Percentiles rank a stretch among this genome's conserved stretches.
Evolutionary conservation across 1,140 invertebrate species (phyloP).

Genomic region (Heliothis virescens): DNA sequence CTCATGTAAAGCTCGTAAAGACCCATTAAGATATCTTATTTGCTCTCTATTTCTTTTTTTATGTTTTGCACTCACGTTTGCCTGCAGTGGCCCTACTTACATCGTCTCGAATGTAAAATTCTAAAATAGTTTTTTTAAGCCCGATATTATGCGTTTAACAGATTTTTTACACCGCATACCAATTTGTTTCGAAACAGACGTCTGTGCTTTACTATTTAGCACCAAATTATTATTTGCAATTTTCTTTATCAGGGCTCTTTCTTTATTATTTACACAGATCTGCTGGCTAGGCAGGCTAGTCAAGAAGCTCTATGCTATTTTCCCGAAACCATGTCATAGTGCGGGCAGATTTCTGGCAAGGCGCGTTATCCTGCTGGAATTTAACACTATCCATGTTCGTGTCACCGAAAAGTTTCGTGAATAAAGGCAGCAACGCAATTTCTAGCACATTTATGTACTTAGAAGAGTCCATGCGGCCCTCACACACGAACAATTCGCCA

Average conservation of each 20-base stretch:
- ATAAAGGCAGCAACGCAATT: too few species aligned
- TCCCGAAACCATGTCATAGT: too few species aligned
- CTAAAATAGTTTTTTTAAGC: conserved; percentile 8
- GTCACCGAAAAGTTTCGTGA: too few species aligned
- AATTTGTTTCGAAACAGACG: conserved; percentile 12
- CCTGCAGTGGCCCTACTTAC: conserved; percentile 1
- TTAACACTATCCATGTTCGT: too few species aligned
- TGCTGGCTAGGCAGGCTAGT: too few species aligned
- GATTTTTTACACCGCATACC: conserved; percentile 25
- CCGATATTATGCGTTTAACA: conserved; percentile 2
- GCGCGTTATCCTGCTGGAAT: too few species aligned
- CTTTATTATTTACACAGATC: conserved; percentile 25
- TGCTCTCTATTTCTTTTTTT: conserved; percentile 31
- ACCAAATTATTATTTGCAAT: conserved; percentile 30
- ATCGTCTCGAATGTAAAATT: conserved; percentile 6
- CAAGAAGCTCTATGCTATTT: too few species aligned
- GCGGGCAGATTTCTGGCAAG: too few species aligned
- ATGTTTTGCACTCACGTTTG: conserved; percentile 5
- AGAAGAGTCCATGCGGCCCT: too few species aligned
- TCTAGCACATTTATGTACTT: too few species aligned
- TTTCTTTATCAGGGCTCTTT: conserved; percentile 49
- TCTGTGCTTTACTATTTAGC: not conserved
- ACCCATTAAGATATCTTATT: too few species aligned
- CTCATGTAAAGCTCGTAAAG: not conserved
- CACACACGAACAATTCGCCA: too few species aligned